These are phyloP conservation scores for Cephalopholis sonnerati DNA, from an alignment of 2,113 vertebrate species.

Conservation along the genomic window DNA sequence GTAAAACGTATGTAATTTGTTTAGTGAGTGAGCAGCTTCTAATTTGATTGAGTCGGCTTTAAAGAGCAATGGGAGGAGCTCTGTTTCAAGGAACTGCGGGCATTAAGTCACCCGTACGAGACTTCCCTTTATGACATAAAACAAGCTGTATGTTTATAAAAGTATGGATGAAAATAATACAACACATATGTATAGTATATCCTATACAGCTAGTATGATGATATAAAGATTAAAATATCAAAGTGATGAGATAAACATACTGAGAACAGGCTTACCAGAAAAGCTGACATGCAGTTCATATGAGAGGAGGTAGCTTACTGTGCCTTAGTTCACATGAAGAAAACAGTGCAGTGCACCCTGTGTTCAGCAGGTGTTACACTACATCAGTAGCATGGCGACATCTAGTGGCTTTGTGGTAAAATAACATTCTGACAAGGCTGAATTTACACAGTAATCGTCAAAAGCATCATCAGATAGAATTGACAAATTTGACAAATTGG, in stretches of 20 bases:
- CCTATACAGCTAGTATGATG: neutral
- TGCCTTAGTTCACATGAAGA: neutral
- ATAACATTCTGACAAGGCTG: neutral
- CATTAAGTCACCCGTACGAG: neutral
- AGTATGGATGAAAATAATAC: neutral
- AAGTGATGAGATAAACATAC: neutral
- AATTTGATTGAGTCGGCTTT: neutral
- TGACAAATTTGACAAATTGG: too few relatives aligned
- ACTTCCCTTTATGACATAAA: conserved; percentile 9
- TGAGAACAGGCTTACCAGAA: neutral
- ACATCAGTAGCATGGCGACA: conserved; percentile 39
- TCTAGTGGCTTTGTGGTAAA: conserved; percentile 60
- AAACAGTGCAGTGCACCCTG: neutral
- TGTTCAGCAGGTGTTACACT: conserved; percentile 18
- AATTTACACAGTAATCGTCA: neutral
- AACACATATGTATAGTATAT: neutral
- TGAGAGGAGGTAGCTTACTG: neutral
- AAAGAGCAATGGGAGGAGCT: conserved; percentile 16
- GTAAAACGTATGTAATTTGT: neutral
- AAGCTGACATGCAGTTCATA: neutral
- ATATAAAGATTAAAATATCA: neutral
- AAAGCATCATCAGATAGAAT: neutral
- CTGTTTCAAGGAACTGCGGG: neutral
- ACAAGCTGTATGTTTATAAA: fast-evolving
- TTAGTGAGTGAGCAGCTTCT: neutral